Base-by-base conservation (phyloP, 2,888 invertebrate species). In the Noctua janthe region DNA sequence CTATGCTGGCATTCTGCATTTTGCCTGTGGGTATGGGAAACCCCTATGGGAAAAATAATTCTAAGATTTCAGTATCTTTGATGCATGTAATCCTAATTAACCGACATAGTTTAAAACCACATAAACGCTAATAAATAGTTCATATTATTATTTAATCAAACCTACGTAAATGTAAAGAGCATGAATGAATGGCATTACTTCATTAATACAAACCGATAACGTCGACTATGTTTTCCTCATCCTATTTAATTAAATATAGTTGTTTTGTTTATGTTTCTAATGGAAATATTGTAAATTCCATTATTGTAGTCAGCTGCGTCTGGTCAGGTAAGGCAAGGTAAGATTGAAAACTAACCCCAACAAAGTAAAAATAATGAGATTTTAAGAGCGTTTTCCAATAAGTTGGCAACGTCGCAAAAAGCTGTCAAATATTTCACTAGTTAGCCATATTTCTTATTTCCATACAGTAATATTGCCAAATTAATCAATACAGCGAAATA, bases 171-270 rank as follows among this genome's bases (percentile, higher is more conserved):
- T 11, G n/a, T 81, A 49, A 66, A 81, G 4, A 49, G 47, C 47
- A 66, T 75, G 7, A 67, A 82, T 43, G 3, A 69, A 43, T 75
- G n/a, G 67, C 17, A 23, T 49, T 66, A 69, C 17, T 51, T n/a
- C 35, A 10, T 82, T 43, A 29, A 80, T 43, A 7, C 43, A 54
- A n/a, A 56, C 11, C 20, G 13, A 78, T 69, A 23, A 56, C 1
- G 7, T 35, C 17, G n/a, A 54, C 13, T 20, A 64, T 39, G 59
- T 70, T 81, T 77, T 81, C 81, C 78, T 81, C 54, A 35, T 77
- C 3, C 1, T 17, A 47, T 56, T 83, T 39, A 39, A 47, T 47
- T 69, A 20, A 29, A 17, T n/a, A 10, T 2, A 1, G 20, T 35
- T 67, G 15, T 11, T 39, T 51, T 43, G 29, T 80, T 67, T 49